Conservation (phyloP, 2,888 invertebrate species). For the Amiota mariae region DNA sequence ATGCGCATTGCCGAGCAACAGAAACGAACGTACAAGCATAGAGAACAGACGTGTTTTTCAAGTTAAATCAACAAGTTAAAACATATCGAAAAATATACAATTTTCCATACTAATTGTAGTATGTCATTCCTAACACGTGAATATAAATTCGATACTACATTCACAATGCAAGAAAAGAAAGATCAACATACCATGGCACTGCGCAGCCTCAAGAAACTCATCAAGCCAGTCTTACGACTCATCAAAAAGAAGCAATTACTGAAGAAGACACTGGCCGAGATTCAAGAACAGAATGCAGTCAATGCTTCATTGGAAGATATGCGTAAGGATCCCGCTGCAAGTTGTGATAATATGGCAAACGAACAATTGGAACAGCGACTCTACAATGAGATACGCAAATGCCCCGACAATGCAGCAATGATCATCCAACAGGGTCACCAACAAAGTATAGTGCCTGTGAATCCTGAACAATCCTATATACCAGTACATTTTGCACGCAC, state of each 20-base stretch:
- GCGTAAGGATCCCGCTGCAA: constrained; percentile 69
- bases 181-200: constrained; percentile 70
- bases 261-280: constrained; percentile 68
- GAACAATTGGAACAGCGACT: constrained; percentile 86
- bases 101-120: constrained; percentile 23
- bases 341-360: constrained; percentile 76
- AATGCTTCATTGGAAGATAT: constrained; percentile 71
- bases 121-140: constrained; percentile 70
- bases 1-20: constrained; percentile 46
- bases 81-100: constrained; percentile 19
- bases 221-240: constrained; percentile 69
- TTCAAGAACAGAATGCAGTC: constrained; percentile 68
- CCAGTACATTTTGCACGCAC: constrained; percentile 88
- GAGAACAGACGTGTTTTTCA: constrained; percentile 40
- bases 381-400: constrained; percentile 80
- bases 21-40: constrained; percentile 54
- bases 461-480: constrained; percentile 67
- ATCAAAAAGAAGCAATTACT: constrained; percentile 69
- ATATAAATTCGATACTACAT: constrained; percentile 69
- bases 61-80: constrained; percentile 17
- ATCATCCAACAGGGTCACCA: constrained; percentile 78
- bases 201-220: constrained; percentile 67
- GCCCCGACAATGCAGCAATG: constrained; percentile 81
- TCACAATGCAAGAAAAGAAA: constrained; percentile 61
- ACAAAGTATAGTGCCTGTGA: constrained; percentile 65